Percentiles rank a stretch among this genome's conserved stretches.
Evolutionary conservation across 2,113 vertebrate genomes (phyloP).

Genomic region (Plecturocebus donacophilus): DNA sequence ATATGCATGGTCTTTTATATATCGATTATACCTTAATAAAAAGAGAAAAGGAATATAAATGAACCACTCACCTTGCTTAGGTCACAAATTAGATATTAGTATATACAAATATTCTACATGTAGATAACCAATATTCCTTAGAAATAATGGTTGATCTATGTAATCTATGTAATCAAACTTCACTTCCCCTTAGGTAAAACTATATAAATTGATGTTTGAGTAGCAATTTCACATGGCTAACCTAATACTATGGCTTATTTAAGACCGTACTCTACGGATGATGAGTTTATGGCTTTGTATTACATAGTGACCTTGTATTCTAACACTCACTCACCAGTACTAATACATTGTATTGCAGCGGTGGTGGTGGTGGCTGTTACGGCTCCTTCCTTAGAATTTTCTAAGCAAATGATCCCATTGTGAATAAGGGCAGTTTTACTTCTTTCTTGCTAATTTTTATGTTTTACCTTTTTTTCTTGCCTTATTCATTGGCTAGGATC

Average conservation of each 20-base stretch:
- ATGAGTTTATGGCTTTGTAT: background rate
- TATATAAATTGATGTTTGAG: background rate
- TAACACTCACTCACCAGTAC: background rate
- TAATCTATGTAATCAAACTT: background rate
- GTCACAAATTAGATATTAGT: background rate
- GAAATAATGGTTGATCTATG: background rate
- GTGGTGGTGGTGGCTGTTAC: background rate
- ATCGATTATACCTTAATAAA: background rate
- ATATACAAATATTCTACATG: background rate
- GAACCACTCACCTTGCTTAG: background rate
- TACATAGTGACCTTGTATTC: background rate
- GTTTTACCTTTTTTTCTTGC: background rate
- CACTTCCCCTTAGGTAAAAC: background rate
- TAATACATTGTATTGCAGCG: background rate
- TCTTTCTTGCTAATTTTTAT: background rate
- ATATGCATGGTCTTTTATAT: background rate
- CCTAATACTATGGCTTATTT: background rate
- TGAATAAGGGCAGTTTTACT: background rate
- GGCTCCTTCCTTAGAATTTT: constrained; percentile 1
- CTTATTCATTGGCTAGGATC: background rate
- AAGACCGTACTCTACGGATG: background rate
- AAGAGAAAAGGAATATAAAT: background rate
- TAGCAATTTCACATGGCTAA: background rate
- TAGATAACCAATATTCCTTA: background rate
- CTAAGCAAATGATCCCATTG: background rate